phyloP scores from a whole-genome alignment of 2,113 vertebrate genomes.

The Python bivittatus region DNA sequence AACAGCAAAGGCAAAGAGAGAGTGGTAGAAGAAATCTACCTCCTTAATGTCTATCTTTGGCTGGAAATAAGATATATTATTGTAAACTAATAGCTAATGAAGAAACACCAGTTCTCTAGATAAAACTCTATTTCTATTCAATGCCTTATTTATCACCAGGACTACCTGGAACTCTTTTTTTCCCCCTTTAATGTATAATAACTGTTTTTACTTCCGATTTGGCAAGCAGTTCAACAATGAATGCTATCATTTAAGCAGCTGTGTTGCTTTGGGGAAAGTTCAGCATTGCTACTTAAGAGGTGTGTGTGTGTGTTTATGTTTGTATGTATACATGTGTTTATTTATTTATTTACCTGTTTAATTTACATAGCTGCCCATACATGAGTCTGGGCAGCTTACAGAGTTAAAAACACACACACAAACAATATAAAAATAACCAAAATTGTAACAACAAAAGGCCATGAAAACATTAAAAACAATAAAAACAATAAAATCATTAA shows the following conservation, averaged over 20 bases:
- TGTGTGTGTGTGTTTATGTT: neutral
- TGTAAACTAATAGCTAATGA: no score
- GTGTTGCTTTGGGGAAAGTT: neutral
- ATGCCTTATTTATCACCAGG: neutral
- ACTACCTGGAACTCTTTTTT: neutral
- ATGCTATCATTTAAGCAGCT: neutral
- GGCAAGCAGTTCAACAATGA: slow-evolving; percentile 10
- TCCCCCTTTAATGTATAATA: neutral
- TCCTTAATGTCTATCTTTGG: no score
- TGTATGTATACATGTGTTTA: neutral
- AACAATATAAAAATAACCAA: neutral
- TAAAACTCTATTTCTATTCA: neutral
- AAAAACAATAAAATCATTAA: neutral
- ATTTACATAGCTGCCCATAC: neutral
- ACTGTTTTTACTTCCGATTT: slow-evolving; percentile 27
- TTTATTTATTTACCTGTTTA: neutral
- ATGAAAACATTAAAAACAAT: neutral
- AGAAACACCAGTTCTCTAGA: no score
- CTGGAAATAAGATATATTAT: no score
- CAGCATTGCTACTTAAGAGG: slow-evolving; percentile 18
- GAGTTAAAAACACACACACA: neutral
- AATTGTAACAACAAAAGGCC: neutral
- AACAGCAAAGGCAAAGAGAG: no score
- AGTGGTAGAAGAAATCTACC: no score
- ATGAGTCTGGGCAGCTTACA: neutral